Percentiles rank a stretch among this genome's conserved stretches.
These are phyloP conservation scores for Neopipo cinnamomea DNA, from an alignment of 2,113 vertebrate species.

Conservation along the genomic window DNA sequence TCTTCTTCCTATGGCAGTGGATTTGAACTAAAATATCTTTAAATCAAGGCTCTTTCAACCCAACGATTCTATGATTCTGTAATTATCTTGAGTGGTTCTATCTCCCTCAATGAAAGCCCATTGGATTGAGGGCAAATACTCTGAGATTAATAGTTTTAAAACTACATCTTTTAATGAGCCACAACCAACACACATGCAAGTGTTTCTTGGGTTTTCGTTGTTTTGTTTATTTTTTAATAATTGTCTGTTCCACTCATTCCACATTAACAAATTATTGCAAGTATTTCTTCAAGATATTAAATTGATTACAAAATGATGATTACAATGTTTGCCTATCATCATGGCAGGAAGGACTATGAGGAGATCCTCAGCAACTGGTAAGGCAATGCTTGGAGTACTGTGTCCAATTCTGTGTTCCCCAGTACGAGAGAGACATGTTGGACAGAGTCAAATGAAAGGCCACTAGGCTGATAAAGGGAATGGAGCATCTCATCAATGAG, in stretches of 20 bases:
- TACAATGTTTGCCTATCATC: not conserved
- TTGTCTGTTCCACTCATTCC: not conserved
- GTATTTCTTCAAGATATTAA: not conserved
- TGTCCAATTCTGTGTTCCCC: not conserved
- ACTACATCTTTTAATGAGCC: conserved; percentile 2
- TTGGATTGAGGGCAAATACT: not conserved
- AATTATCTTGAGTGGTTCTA: not conserved
- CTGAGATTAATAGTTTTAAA: conserved; percentile 2
- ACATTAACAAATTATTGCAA: not conserved
- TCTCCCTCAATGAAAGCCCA: not conserved
- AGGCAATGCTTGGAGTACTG: not conserved
- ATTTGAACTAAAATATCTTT: not conserved
- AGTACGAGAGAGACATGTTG: not conserved
- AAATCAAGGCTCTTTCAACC: not conserved
- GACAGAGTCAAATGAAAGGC: not conserved
- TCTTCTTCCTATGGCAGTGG: not conserved
- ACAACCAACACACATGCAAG: not conserved
- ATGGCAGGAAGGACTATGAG: not conserved
- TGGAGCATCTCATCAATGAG: not conserved
- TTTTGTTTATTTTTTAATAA: not conserved
- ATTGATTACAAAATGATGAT: not conserved
- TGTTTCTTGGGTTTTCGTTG: not conserved
- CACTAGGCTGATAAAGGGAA: not conserved
- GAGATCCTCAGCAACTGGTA: not conserved
- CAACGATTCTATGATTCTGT: not conserved